Evolutionary conservation across 2,113 vertebrate species (phyloP).

Genomic region (Oreotrochilus melanogaster): DNA sequence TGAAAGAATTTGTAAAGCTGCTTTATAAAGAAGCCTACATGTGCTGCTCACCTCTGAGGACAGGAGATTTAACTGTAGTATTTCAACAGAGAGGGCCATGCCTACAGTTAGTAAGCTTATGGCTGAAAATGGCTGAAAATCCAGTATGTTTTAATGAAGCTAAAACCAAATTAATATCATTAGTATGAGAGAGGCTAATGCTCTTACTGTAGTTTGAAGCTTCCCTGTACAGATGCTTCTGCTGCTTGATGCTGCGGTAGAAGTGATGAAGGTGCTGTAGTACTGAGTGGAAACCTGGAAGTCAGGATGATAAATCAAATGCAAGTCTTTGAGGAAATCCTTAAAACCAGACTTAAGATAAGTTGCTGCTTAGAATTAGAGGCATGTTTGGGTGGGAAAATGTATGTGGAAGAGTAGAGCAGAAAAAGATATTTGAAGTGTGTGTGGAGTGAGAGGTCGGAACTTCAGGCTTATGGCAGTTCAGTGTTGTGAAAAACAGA

Average conservation of each 20-base stretch:
- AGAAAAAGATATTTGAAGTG: neutral
- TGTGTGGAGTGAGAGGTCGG: neutral
- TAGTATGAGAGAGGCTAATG: neutral
- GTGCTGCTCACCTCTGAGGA: neutral
- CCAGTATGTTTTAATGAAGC: neutral
- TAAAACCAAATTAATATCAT: fast-evolving
- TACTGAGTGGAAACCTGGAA: neutral
- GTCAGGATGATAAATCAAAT: neutral
- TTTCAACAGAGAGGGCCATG: neutral
- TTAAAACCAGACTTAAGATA: neutral
- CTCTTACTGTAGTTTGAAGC: neutral
- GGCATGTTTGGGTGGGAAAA: neutral
- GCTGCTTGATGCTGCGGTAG: neutral
- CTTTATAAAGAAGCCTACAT: neutral
- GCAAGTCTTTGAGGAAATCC: neutral
- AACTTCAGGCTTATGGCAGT: neutral
- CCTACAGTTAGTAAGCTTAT: neutral
- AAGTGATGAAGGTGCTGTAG: neutral
- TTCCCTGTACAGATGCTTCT: neutral
- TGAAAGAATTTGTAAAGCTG: neutral
- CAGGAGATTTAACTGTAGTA: neutral
- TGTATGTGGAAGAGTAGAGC: neutral
- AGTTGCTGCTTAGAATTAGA: neutral
- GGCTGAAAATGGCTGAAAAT: neutral
- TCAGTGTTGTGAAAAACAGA: neutral